Conservation (phyloP, 23 tunicate genomes). For the Halocynthia aurantium region DNA sequence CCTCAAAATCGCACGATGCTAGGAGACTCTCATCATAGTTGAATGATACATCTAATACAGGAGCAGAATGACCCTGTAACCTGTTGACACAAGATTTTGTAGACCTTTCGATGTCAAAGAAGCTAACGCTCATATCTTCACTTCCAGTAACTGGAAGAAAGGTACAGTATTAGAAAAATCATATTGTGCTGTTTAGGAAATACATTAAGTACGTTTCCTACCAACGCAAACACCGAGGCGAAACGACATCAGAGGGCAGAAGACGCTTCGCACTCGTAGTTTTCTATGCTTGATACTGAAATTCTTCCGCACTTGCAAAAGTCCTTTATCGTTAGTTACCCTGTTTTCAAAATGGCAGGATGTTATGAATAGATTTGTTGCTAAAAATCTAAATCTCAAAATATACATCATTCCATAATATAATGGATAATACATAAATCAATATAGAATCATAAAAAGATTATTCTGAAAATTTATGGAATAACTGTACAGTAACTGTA, state of each 20-base stretch:
- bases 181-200: neutral
- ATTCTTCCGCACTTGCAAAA: conserved; percentile 53
- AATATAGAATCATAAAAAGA: neutral
- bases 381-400: no score
- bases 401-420: no score
- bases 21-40: conserved; percentile 88
- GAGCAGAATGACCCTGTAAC: conserved; percentile 84
- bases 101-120: conserved; percentile 71
- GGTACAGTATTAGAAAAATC: neutral
- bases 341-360: conserved; percentile 7
- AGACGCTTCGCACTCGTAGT: conserved; percentile 49
- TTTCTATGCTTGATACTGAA: conserved; percentile 56
- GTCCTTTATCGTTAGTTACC: conserved; percentile 60
- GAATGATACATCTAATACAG: conserved; percentile 73
- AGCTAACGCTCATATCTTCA: conserved; percentile 81
- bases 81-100: conserved; percentile 56
- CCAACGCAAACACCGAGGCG: conserved; percentile 91
- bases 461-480: neutral
- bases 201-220: conserved; percentile 5
- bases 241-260: conserved; percentile 92
- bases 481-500: no score
- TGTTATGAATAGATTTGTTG: no score
- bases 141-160: conserved; percentile 64
- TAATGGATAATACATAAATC: neutral
- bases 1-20: conserved; percentile 83